Base-by-base conservation (phyloP, 2,888 invertebrate genomes). In the Bhutanitis thaidina region DNA sequence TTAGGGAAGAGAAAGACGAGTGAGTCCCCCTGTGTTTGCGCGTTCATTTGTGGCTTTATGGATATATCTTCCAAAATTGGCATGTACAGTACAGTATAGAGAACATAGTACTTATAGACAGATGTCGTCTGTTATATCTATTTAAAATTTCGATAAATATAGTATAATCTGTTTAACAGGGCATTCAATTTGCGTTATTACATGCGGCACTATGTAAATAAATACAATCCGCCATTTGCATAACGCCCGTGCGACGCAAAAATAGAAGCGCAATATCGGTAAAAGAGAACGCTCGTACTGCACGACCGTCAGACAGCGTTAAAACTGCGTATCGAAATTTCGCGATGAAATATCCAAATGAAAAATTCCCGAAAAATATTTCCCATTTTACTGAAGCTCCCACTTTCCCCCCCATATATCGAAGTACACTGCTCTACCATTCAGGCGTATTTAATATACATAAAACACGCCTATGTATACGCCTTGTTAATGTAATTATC, bases 401-500 rank as follows among this genome's bases (percentile, higher is more conserved):
- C 58, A 56, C 55, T 27, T n/a, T n/a, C n/a, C 44, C 51, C 57
- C 46, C 55, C 56, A 51, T 62, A 59, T 58, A 59, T 14, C 7
- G 15, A 36, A 38, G 35, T 27, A 32, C 35, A 38, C 25, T 43
- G 27, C 13, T 41, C 38, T 39, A 35, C 34, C 47, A 27, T 30
- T 47, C 27, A 32, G 32, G 43, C 8, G 16, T 54, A 54, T 54
- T 53, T 56, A 46, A 46, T 46, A 39, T 46, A 50, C 50, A 51
- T 51, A 46, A 41, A 46, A 43, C 49, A 30, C 16, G 20, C 29
- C 39, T 57, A 57, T 61, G 62, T 59, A 67, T 68, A 71, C 71
- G 74, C 69, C 67, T 66, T 61, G 67, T 73, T 79, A 82, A 84
- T 81, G 82, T 83, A 87, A 88, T 86, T 85, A 88, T 75, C 71